Base-by-base conservation (phyloP, 2,888 invertebrate species). In the Sipha maydis region DNA sequence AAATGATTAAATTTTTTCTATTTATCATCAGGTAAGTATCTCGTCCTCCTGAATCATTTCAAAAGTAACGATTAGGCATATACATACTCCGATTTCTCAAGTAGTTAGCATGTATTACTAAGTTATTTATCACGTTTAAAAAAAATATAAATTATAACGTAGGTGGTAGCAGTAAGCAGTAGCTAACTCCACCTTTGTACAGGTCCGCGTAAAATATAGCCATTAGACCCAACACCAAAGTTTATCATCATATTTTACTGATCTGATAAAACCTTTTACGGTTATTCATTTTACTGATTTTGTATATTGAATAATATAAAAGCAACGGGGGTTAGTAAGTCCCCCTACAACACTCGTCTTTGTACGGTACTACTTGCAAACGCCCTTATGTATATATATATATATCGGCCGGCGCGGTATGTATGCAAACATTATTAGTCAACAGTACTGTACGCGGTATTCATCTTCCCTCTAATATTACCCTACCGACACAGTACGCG, bases 351-450 rank as follows among this genome's bases (percentile, higher is more conserved):
- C 25, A 61, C 61, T 28, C 71, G 83, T 83, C 34, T 73, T 83
- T 71, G 61, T 80, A 61, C 34, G 25, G 31, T 14, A 14, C 4
- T 38, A 67, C 38, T 34, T 34, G 34, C 61, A 25, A 38, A 67
- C 61, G 38, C 80, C 80, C 61, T 67, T 79, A 79, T 79, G 56
- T 34, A 56, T n/a, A n/a, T n/a, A 67, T 11, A 28, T 69, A 69
- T 69, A 69, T 28, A 71, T 71, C 31, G 71, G 71, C 31, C 31
- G 61, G 7, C 38, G n/a, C 17, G 61, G 78, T 2, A 54, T 78
- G 54, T 80, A 67, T 80, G 61, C 71, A 80, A 80, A 80, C 80
- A 80, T 80, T 61, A 80, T 80, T 34, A 80, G 79, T 31, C n/a
- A 28, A 17, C 76, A 69, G 69, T 41, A 11, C 48, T 48, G 9